Evolutionary conservation across 2,888 invertebrate species (phyloP).

Genomic region (Lucinisca nassula): DNA sequence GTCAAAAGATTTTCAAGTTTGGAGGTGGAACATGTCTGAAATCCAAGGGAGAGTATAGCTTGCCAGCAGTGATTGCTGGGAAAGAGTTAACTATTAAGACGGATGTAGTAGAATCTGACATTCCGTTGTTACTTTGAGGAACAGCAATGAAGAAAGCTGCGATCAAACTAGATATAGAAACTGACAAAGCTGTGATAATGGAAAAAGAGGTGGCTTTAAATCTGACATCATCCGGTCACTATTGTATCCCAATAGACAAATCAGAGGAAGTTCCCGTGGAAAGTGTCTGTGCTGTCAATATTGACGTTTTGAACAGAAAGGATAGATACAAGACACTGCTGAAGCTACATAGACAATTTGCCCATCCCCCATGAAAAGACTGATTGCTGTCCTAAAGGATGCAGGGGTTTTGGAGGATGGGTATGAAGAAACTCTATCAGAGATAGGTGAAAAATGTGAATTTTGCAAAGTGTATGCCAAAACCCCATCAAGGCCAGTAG

Average conservation of each 20-base stretch:
- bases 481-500: slow-evolving; percentile 30
- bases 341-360: no score
- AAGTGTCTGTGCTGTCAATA: background rate
- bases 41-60: background rate
- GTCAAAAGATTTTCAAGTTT: slow-evolving; percentile 11
- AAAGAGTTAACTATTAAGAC: slow-evolving; percentile 19
- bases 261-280: slow-evolving; percentile 11
- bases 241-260: slow-evolving; percentile 33
- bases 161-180: no score
- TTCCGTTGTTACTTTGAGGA: no score
- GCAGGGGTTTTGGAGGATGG: slow-evolving; percentile 38
- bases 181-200: no score
- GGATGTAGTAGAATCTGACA: slow-evolving; percentile 28
- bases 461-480: slow-evolving; percentile 21
- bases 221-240: slow-evolving; percentile 28
- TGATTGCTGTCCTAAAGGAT: slow-evolving; percentile 45
- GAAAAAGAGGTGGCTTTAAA: slow-evolving; percentile 24
- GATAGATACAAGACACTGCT: background rate
- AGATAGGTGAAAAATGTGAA: no score
- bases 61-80: background rate
- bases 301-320: slow-evolving; percentile 1
- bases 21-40: background rate
- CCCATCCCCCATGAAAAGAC: no score
- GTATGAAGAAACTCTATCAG: no score
- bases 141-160: slow-evolving; percentile 24